Percentiles rank a stretch among this genome's conserved stretches.
Conservation (phyloP, 2,797 vertebrate genomes). For the Epinephelus malabaricus region DNA sequence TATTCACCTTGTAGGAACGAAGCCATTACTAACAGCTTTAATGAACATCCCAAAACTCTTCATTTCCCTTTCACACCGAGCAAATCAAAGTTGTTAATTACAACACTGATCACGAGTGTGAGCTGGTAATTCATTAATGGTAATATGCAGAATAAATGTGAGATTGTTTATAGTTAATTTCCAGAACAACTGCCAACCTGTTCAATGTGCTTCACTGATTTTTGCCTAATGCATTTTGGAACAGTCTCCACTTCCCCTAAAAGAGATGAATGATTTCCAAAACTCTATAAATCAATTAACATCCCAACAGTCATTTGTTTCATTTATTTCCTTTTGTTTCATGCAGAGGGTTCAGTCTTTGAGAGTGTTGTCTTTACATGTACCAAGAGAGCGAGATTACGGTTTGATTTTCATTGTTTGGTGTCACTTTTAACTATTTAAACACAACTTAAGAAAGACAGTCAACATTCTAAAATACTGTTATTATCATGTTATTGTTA, state of each 20-base stretch:
- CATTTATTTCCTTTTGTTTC: not conserved
- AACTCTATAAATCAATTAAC: slow-evolving; percentile 2
- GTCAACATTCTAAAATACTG: not conserved
- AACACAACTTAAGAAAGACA: not conserved
- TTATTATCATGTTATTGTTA: not conserved
- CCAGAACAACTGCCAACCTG: slow-evolving; percentile 30
- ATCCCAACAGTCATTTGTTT: not conserved
- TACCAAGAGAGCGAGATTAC: not conserved
- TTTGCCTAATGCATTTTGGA: not conserved
- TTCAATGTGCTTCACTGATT: not conserved
- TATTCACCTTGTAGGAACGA: slow-evolving; percentile 18
- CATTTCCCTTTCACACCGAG: slow-evolving; percentile 1
- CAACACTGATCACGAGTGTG: slow-evolving; percentile 36
- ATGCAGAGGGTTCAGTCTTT: not conserved
- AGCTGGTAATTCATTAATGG: slow-evolving; percentile 38
- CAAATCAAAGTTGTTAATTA: slow-evolving; percentile 56
- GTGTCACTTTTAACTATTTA: too few relatives aligned
- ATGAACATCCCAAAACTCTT: slow-evolving; percentile 21
- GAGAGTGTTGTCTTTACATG: not conserved
- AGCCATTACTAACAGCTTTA: slow-evolving; percentile 3
- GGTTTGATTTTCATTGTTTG: not conserved
- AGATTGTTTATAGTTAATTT: slow-evolving; percentile 52
- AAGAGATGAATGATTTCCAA: slow-evolving; percentile 1
- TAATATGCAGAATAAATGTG: slow-evolving; percentile 33
- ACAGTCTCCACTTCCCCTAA: not conserved